Evolutionary conservation across 2,888 invertebrate species (phyloP), one percentile per base, ranked within the genome.

Genomic region (Ferdinandea cuprea): DNA sequence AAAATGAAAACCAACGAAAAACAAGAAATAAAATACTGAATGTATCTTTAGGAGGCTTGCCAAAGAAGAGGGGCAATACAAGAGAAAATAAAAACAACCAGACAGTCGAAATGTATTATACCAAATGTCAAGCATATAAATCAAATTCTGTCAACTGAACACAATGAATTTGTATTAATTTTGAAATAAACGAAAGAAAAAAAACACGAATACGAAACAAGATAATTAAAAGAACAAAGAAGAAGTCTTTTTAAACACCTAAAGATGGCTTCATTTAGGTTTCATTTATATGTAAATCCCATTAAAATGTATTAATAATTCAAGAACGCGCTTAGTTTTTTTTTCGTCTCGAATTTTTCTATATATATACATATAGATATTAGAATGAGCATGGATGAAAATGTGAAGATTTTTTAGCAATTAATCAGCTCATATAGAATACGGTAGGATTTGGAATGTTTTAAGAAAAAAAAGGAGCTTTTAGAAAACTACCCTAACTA

Each of bases 301-400:
- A 69, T 78, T 83, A 58, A 78, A 66, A 66, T 68, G 66, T 77
- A 77, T 83, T 78, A 83, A 83, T 78, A 83, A 83, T 78, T 68
- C 66, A 73, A 73, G 73, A 76, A 71, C 59, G 59, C 65, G 69
- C 37, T 77, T 69, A 61, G 32, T 19, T 30, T 32, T 52, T 19
- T 59, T 59, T 35, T 42, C 8, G 28, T 52, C 21, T 40, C 25
- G 13, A 30, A 17, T 52, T 1, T 40, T 28, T 21, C 59, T 69
- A 11, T 44, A 9, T 17, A 1, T 44, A 17, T n/a, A 17, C 11
- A 13, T 25, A 25, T 25, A 25, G 2, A 25, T 2, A 25, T 3
- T 2, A 25, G 25, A 25, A 25, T 25, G 5, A 25, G 25, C n/a
- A 21, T 17, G 40, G 50, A 58, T 56, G 35, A 30, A 37, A 52